Conservation (phyloP, 2,113 vertebrate species). For the Nansenia antarctica region DNA sequence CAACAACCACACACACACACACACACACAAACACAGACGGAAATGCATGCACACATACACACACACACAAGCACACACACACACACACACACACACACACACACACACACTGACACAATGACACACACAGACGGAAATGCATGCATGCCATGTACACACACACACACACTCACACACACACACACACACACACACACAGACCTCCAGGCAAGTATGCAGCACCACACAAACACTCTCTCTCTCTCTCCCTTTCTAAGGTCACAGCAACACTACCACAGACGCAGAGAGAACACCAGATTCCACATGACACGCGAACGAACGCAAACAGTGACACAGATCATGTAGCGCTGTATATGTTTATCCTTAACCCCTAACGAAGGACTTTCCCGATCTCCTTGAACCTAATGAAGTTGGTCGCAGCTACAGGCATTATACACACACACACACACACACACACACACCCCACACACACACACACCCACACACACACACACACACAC, state of each 20-base stretch:
- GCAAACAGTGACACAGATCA: too few species aligned
- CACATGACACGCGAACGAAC: slow-evolving; percentile 3
- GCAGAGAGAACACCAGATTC: neutral
- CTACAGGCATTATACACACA: slow-evolving; percentile 48
- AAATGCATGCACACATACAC: slow-evolving; percentile 5
- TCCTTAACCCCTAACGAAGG: slow-evolving; percentile 33
- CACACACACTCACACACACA: slow-evolving; percentile 7
- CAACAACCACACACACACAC: slow-evolving; percentile 12
- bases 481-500: slow-evolving; percentile 37
- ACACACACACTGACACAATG: slow-evolving; percentile 21
- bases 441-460: slow-evolving; percentile 36
- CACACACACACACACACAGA: neutral
- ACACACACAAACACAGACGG: slow-evolving; percentile 17
- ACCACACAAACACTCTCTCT: neutral
- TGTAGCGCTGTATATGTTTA: too few species aligned
- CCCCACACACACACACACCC: slow-evolving; percentile 33
- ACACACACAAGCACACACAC: slow-evolving; percentile 4
- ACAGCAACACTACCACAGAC: neutral
- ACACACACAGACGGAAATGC: neutral
- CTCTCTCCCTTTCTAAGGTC: too few species aligned
- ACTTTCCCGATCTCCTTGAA: slow-evolving; percentile 42
- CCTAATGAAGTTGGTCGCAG: slow-evolving; percentile 53
- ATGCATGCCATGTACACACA: too few species aligned
- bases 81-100: neutral
- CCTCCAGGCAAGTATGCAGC: neutral